Evolutionary conservation across 1,140 invertebrate genomes (phyloP).

Genomic region (Berghia stephanieae): DNA sequence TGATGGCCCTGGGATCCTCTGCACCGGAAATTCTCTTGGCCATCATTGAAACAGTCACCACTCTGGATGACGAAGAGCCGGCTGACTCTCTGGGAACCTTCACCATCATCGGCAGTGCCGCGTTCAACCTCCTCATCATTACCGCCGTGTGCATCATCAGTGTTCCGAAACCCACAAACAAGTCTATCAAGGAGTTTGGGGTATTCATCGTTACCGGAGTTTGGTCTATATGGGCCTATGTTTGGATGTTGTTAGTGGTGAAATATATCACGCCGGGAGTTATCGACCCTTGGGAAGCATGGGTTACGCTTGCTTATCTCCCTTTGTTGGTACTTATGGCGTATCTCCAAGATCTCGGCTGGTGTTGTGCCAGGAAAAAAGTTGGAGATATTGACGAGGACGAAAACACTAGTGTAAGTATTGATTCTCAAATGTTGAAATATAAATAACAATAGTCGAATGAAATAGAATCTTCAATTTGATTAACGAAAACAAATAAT

Average conservation of each 20-base stretch:
- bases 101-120: slow-evolving; percentile 70
- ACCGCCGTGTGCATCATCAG: slow-evolving; percentile 63
- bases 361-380: slow-evolving; percentile 49
- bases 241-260: slow-evolving; percentile 66
- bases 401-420: not conserved
- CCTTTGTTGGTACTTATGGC: slow-evolving; percentile 67
- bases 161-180: slow-evolving; percentile 50
- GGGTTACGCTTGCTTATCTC: slow-evolving; percentile 72
- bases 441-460: no score
- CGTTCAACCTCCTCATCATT: slow-evolving; percentile 69
- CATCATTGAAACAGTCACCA: slow-evolving; percentile 63
- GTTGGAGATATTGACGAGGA: slow-evolving; percentile 21
- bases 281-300: slow-evolving; percentile 71
- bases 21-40: slow-evolving; percentile 71
- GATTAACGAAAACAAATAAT: no score
- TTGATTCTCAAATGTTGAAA: slow-evolving; percentile 14
- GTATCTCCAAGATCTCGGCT: slow-evolving; percentile 56
- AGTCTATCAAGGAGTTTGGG: slow-evolving; percentile 58
- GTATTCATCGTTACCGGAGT: slow-evolving; percentile 67
- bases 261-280: slow-evolving; percentile 49
- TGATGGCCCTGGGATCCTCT: slow-evolving; percentile 71
- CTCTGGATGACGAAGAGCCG: slow-evolving; percentile 42
- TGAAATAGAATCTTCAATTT: no score
- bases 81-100: slow-evolving; percentile 66
- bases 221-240: slow-evolving; percentile 69